phyloP scores from a whole-genome alignment of 2,797 vertebrate species.

The Botia kubotai region DNA sequence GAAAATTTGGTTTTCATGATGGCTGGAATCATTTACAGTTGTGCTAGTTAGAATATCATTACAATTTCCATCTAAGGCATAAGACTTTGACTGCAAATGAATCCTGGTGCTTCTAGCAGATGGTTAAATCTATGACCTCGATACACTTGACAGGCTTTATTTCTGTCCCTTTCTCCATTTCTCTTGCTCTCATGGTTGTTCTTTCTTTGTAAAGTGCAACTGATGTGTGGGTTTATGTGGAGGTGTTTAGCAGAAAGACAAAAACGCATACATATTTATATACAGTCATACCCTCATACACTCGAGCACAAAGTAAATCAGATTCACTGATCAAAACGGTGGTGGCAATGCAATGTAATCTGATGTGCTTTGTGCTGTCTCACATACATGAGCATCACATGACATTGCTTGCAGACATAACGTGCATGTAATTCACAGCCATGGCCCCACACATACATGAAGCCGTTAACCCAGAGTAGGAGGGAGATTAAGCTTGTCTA shows the following conservation, averaged over 20 bases:
- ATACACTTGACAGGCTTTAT: slow-evolving; percentile 73
- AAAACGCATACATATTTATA: slow-evolving; percentile 17
- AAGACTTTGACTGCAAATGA: slow-evolving; percentile 8
- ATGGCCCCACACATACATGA: background rate
- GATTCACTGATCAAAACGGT: slow-evolving; percentile 20
- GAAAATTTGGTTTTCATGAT: slow-evolving; percentile 15
- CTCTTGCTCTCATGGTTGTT: background rate
- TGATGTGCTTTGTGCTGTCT: slow-evolving; percentile 9
- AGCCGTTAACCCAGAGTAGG: slow-evolving; percentile 4
- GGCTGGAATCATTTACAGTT: background rate
- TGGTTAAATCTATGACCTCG: slow-evolving; percentile 73
- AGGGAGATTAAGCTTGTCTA: slow-evolving; percentile 61
- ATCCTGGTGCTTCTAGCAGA: background rate
- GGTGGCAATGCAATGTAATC: slow-evolving; percentile 20
- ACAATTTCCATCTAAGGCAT: slow-evolving; percentile 7
- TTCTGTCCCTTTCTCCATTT: slow-evolving; percentile 54
- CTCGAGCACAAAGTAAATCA: slow-evolving; percentile 12
- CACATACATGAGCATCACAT: background rate
- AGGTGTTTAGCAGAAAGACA: slow-evolving; percentile 37
- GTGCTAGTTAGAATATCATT: background rate
- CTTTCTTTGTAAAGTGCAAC: slow-evolving; percentile 25
- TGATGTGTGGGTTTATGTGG: slow-evolving; percentile 44
- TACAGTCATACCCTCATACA: slow-evolving; percentile 23
- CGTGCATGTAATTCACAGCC: slow-evolving; percentile 8
- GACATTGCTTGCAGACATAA: background rate